Evolutionary conservation across 2,113 vertebrate genomes (phyloP).

Genomic region (Pluvianellus socialis): DNA sequence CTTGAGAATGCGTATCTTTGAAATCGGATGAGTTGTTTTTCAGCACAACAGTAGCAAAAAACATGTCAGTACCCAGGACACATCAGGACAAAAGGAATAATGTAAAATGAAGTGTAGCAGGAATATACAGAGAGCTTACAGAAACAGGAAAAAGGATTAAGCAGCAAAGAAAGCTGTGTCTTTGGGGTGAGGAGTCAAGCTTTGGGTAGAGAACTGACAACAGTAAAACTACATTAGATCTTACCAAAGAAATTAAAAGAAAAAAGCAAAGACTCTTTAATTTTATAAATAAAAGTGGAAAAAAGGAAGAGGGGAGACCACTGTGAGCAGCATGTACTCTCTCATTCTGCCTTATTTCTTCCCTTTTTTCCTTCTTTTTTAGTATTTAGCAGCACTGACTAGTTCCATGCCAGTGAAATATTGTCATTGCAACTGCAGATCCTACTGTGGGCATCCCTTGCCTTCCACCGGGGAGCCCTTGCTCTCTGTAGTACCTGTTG

Average conservation of each 20-base stretch:
- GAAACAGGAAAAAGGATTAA: background rate
- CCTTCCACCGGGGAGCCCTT: fast-evolving
- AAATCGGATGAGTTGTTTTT: background rate
- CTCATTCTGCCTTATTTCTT: background rate
- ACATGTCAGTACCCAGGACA: background rate
- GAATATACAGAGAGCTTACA: background rate
- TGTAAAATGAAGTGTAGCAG: background rate
- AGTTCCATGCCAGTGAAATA: background rate
- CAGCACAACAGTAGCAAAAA: background rate
- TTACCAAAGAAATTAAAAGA: background rate
- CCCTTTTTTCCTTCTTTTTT: background rate
- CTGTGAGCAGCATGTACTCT: background rate
- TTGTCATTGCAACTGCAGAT: background rate
- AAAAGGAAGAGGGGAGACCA: background rate
- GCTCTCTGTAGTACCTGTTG: background rate
- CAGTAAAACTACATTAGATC: background rate
- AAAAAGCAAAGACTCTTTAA: background rate
- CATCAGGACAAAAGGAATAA: background rate
- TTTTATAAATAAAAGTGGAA: background rate
- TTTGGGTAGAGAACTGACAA: background rate
- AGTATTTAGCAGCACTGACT: background rate
- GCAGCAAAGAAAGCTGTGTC: background rate
- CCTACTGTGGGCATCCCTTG: fast-evolving
- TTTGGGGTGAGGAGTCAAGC: background rate
- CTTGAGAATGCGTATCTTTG: background rate